Conservation (phyloP, 2,888 invertebrate species). For the Branchipolynoe longqiensis region DNA sequence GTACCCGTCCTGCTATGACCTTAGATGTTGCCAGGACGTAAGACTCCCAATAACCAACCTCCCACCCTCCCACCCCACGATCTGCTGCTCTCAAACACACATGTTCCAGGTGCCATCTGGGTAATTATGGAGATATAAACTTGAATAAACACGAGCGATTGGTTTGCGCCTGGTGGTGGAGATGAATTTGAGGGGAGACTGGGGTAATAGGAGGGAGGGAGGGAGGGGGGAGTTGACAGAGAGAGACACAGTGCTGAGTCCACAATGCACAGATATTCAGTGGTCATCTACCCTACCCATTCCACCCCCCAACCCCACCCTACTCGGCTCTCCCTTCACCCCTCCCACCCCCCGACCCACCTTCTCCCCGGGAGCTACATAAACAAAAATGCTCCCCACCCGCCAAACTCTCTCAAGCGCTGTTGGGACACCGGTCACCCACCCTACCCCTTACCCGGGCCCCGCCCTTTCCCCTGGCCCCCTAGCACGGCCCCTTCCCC, state of each 20-base stretch:
- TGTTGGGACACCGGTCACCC: neutral
- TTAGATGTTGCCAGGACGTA: too few species aligned
- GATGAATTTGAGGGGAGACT: neutral
- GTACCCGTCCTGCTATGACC: too few species aligned
- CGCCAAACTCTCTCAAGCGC: too few species aligned
- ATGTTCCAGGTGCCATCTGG: too few species aligned
- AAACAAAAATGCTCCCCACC: too few species aligned
- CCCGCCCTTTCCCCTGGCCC: too few species aligned
- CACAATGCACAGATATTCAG: neutral
- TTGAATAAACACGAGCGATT: constrained; percentile 23
- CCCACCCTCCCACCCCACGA: too few species aligned
- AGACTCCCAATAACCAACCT: too few species aligned
- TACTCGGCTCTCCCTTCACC: neutral
- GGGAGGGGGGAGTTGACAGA: neutral
- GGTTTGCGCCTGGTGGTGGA: neutral
- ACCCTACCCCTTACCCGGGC: neutral
- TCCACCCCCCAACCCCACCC: constrained; percentile 10
- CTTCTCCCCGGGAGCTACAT: too few species aligned
- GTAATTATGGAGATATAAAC: constrained; percentile 48
- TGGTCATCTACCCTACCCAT: neutral
- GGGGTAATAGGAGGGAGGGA: neutral
- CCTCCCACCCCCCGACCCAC: neutral
- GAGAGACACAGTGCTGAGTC: neutral
- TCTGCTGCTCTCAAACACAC: too few species aligned
- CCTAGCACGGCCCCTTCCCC: too few species aligned